Base-by-base conservation (phyloP, 2,113 vertebrate species). In the Prinia subflava region DNA sequence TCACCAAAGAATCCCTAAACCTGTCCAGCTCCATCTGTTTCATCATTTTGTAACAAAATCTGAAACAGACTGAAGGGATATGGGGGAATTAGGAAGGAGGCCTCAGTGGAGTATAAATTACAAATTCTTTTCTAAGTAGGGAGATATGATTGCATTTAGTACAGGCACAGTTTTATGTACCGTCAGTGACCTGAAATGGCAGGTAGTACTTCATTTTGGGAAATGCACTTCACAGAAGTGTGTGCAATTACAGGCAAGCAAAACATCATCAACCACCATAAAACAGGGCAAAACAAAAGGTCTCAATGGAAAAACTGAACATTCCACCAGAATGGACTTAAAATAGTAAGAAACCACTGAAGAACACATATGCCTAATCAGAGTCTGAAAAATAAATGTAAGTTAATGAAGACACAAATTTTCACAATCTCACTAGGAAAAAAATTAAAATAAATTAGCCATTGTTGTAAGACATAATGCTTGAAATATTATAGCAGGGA, bases 281-380 rank as follows among this genome's bases (percentile, higher is more conserved):
- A 30, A 91, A 75, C 17, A 24, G 31, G 35, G 30, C 12, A 87
- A 90, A 90, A 56, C 21, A 39, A 57, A 42, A 5, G 5, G 5
- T 56, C 21, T 84, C 27, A 47, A 3, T 30, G 14, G 65, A 39
- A 92, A 90, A 94, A 57, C 0, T 10, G 14, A 68, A 37, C 25
- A 15, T 9, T 67, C 11, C 22, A 22, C 7, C 42, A 68, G 41
- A 91, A 79, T n/a, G 17, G 39, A 37, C 8, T 83, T 67, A 49
- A 76, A 28, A 25, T 7, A 33, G 16, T 17, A 49, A 37, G 59
- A 83, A 86, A 56, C 4, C 9, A 56, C 9, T 33, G 27, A 81
- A 70, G 62, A 21, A 41, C 8, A 50, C 13, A 23, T 10, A 52
- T 0, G 0, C 4, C 10, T 50, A 53, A 35, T 42, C 50, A 55